Percentiles rank a stretch among this genome's conserved stretches.
Conservation (phyloP, 2,888 invertebrate species). For the Nemotelus pantherinus region DNA sequence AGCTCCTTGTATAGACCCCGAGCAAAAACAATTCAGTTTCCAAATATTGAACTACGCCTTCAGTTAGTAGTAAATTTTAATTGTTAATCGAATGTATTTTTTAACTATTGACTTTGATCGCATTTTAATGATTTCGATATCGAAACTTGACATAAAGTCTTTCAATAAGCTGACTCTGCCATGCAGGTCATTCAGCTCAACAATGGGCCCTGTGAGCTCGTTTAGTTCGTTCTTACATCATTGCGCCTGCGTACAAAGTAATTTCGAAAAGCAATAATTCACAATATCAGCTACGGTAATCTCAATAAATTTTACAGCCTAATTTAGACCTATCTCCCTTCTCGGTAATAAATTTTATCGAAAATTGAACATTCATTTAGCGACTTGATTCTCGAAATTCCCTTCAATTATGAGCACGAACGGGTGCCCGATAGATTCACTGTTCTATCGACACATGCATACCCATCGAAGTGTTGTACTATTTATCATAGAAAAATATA, state of each 20-base stretch:
- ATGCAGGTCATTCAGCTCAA: too few species aligned
- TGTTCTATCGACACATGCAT: not conserved
- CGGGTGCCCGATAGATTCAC: constrained; percentile 1
- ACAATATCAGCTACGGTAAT: constrained; percentile 35
- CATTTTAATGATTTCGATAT: constrained; percentile 16
- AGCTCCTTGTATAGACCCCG: not conserved
- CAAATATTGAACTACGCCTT: too few species aligned
- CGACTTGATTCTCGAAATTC: constrained; percentile 22
- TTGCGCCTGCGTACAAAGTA: not conserved
- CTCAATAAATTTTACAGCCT: constrained; percentile 44
- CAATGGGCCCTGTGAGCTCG: too few species aligned
- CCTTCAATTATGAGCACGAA: constrained; percentile 21
- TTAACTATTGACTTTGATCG: constrained; percentile 8
- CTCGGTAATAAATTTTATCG: constrained; percentile 36
- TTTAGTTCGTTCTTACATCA: too few species aligned
- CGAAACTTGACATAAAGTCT: not conserved
- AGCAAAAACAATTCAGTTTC: too few species aligned
- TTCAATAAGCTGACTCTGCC: too few species aligned
- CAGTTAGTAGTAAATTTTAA: constrained; percentile 6
- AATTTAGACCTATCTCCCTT: constrained; percentile 40
- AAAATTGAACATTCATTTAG: constrained; percentile 36
- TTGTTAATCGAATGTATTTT: constrained; percentile 21
- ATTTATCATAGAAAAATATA: too few species aligned
- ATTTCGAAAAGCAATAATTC: constrained; percentile 30
- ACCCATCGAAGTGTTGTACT: too few species aligned